Conservation (phyloP, 2,113 vertebrate genomes). For the Malurus alboscapulatus region DNA sequence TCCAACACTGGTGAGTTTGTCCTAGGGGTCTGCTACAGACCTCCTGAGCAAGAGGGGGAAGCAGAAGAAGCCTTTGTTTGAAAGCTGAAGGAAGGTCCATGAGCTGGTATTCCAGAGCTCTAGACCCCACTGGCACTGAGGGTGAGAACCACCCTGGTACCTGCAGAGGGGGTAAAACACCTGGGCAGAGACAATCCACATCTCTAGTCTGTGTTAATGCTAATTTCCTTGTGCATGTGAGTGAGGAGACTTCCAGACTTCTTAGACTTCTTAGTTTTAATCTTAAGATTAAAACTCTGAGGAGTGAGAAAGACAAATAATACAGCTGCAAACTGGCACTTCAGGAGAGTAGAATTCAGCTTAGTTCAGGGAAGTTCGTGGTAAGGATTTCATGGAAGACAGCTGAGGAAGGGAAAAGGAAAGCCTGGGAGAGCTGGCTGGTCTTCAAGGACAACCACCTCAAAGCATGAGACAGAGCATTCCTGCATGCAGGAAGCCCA, state of each 20-base stretch:
- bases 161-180: background rate
- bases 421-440: background rate
- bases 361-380: background rate
- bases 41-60: background rate
- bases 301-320: background rate
- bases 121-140: background rate
- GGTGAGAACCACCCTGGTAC: background rate
- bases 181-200: background rate
- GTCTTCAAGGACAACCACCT: background rate
- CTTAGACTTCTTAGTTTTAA: too few relatives aligned
- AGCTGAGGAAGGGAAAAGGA: background rate
- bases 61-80: background rate
- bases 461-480: background rate
- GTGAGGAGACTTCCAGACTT: background rate
- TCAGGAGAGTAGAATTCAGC: background rate
- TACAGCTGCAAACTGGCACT: background rate
- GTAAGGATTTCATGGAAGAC: background rate
- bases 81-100: background rate
- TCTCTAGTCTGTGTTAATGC: background rate
- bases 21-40: background rate
- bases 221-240: background rate
- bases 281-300: background rate
- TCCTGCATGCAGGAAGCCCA: background rate
- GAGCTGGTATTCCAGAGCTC: background rate
- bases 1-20: background rate